Evolutionary conservation across 2,888 invertebrate genomes (phyloP), one percentile per base, ranked within the genome.

Genomic region (Nymphalis c-album): DNA sequence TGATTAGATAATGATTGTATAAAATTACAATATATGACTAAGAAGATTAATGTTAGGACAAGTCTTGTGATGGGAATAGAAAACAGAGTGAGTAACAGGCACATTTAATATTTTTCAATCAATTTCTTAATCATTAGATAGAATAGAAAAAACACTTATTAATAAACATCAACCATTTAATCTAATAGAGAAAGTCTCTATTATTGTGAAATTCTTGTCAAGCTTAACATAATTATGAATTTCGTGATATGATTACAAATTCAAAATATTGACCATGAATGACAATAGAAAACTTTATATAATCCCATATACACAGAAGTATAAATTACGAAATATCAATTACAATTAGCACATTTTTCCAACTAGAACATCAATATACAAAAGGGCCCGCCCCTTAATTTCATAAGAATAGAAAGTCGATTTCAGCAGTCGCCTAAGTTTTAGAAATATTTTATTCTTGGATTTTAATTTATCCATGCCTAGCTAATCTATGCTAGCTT

Each of bases 401-500:
- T 87, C 85, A 87, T 86, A 85, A 88, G 84, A 85, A 63, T 71
- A 66, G 45, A 64, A 63, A 63, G 58, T 72, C 50, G 62, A 69
- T 59, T 31, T 66, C 16, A 66, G 47, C 51, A 55, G 63, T 55
- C 55, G n/a, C 47, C 18, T 60, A 64, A 17, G 26, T 46, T 61
- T 46, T 51, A 59, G 22, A 63, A 60, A 71, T 55, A 57, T 65
- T 72, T 67, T 59, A 69, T 67, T 71, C 46, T 57, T 62, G 53
- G 64, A 65, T 35, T 48, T 50, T 58, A n/a, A n/a, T n/a, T 46
- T 76, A 74, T 76, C 80, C 77, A 77, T 79, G 77, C 81, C 85
- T 87, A 87, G 83, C 89, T 89, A 91, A 84, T 79, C 87, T 91
- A 91, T 84, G 81, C 90, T 90, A 91, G 90, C 91, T 77, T 83